Evolutionary conservation across 2,113 vertebrate species (phyloP).

Genomic region (Bufo bufo): DNA sequence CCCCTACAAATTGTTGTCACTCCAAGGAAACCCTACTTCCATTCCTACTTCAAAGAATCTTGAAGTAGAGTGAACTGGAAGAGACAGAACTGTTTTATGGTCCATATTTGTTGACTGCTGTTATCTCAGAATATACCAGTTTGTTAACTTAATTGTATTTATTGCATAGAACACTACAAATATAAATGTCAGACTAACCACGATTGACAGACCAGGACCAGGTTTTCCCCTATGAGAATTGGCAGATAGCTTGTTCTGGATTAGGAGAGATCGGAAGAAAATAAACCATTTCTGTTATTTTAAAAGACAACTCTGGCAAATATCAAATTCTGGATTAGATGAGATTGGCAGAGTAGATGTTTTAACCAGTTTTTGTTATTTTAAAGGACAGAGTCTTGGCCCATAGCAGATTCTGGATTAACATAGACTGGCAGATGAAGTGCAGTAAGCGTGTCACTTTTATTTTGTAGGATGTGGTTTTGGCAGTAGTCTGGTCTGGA

Average conservation of each 20-base stretch:
- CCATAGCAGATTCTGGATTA: not conserved
- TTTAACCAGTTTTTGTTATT: not conserved
- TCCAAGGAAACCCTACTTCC: too few species aligned
- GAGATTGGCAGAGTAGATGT: constrained; percentile 4
- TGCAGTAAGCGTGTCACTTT: not conserved
- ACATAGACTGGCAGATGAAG: constrained; percentile 14
- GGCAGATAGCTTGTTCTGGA: not conserved
- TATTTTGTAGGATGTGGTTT: constrained; percentile 26
- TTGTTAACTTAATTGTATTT: not conserved
- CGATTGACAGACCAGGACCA: not conserved
- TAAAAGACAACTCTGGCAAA: constrained; percentile 13
- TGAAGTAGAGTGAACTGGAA: too few species aligned
- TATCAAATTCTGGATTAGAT: not conserved
- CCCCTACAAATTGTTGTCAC: too few species aligned
- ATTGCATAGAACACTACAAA: not conserved
- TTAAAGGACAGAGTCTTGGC: not conserved
- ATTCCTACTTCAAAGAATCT: too few species aligned
- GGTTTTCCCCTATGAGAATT: not conserved
- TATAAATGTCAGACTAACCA: not conserved
- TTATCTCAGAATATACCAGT: too few species aligned
- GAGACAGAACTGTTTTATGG: too few species aligned
- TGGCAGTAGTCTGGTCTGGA: constrained; percentile 19
- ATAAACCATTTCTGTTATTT: not conserved
- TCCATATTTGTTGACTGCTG: too few species aligned
- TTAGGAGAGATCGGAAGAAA: not conserved